Percentiles rank a stretch among this genome's conserved stretches.
Evolutionary conservation across 1,140 invertebrate species (phyloP).

Genomic region (Druon quercuslanigerum): DNA sequence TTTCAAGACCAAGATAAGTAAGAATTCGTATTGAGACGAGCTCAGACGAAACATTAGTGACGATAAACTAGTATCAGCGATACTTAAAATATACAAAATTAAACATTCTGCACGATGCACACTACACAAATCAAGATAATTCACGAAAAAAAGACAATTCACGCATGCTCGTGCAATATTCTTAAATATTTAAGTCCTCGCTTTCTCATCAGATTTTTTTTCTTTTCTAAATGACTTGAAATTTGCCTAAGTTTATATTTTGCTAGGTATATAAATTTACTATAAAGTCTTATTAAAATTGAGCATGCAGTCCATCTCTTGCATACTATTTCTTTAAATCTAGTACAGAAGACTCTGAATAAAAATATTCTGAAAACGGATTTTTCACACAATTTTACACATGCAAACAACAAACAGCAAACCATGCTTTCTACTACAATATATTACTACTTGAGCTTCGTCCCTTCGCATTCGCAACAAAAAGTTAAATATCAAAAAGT

Average conservation of each 20-base stretch:
- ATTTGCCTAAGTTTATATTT: background rate
- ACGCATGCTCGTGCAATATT: constrained; percentile 60
- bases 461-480: constrained; percentile 26
- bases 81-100: constrained; percentile 6
- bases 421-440: constrained; percentile 30
- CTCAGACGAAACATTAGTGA: constrained; percentile 11
- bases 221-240: too few relatives aligned
- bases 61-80: constrained; percentile 5
- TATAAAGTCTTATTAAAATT: background rate
- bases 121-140: constrained; percentile 23
- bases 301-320: constrained; percentile 19
- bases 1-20: constrained; percentile 1
- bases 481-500: background rate
- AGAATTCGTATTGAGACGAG: background rate
- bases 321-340: constrained; percentile 7
- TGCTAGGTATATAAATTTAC: background rate
- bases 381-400: constrained; percentile 6
- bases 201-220: background rate
- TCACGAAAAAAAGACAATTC: constrained; percentile 51
- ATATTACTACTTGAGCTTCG: constrained; percentile 29
- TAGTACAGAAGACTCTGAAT: background rate
- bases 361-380: background rate
- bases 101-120: constrained; percentile 10
- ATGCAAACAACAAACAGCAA: constrained; percentile 25
- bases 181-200: background rate